Evolutionary conservation across 2,888 invertebrate species (phyloP).

Genomic region (Aquatica leii): DNA sequence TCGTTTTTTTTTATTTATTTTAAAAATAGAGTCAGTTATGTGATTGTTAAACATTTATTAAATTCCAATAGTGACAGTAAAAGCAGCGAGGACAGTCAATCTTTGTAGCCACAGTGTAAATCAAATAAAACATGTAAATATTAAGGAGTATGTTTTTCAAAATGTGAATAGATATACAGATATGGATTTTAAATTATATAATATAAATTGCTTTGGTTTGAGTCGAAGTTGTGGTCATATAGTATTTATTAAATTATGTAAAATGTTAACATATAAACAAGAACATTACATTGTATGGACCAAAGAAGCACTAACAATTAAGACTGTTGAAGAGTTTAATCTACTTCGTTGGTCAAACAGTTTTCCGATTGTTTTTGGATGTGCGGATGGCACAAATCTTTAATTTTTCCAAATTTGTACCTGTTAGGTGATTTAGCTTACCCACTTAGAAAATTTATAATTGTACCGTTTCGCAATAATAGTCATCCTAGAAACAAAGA

Average conservation of each 20-base stretch:
- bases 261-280: slow-evolving; percentile 1
- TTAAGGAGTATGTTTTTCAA: background rate
- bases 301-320: background rate
- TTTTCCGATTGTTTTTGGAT: no score
- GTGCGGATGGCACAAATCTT: no score
- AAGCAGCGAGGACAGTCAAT: background rate
- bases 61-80: slow-evolving; percentile 1
- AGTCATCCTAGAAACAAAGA: background rate
- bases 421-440: background rate
- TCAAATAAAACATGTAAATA: slow-evolving; percentile 4
- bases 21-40: background rate
- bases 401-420: no score
- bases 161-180: slow-evolving; percentile 1
- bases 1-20: slow-evolving; percentile 2
- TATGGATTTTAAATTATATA: background rate
- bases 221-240: background rate
- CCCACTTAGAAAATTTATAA: background rate
- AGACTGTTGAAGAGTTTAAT: slow-evolving; percentile 2
- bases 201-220: background rate
- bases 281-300: background rate
- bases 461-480: background rate
- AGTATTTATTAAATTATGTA: slow-evolving; percentile 5
- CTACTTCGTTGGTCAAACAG: background rate
- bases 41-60: slow-evolving; percentile 3
- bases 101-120: background rate